Conservation (phyloP, 2,797 vertebrate species). For the Lutjanus campechanus region DNA sequence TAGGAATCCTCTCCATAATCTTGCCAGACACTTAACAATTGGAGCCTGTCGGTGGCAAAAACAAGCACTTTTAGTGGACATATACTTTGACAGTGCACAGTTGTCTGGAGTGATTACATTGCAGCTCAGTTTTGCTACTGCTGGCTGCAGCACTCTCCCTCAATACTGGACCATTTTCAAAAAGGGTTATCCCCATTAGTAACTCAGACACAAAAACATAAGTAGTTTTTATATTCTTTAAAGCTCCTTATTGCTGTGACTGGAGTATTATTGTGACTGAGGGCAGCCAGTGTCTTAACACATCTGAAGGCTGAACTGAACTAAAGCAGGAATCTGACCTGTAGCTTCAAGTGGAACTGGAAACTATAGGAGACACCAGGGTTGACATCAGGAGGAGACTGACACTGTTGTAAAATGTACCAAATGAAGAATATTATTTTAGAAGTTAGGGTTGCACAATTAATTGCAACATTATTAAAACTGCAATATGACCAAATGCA, state of each 20-base stretch:
- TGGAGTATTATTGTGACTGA: neutral
- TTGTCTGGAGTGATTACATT: too few species aligned
- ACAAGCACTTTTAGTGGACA: too few species aligned
- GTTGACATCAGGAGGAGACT: neutral
- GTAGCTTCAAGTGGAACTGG: neutral
- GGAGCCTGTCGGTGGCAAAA: too few species aligned
- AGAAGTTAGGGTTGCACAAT: neutral
- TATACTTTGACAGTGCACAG: too few species aligned
- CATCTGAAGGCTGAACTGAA: neutral
- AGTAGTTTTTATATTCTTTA: neutral
- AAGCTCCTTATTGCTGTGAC: neutral
- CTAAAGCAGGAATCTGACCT: neutral
- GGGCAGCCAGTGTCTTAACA: neutral
- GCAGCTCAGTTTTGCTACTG: too few species aligned
- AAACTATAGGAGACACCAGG: neutral
- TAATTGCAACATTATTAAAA: too few species aligned
- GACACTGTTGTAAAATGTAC: neutral
- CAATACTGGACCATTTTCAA: too few species aligned
- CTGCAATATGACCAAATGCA: too few species aligned
- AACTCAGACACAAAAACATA: neutral
- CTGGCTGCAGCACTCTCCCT: too few species aligned
- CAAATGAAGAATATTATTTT: slow-evolving; percentile 28
- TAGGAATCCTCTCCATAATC: too few species aligned
- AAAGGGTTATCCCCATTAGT: too few species aligned
- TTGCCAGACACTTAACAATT: too few species aligned